A percentile compares a stretch with the other conserved stretches of the same genome.
Conservation (phyloP, 1,140 invertebrate species). For the Asbolus verrucosus region DNA sequence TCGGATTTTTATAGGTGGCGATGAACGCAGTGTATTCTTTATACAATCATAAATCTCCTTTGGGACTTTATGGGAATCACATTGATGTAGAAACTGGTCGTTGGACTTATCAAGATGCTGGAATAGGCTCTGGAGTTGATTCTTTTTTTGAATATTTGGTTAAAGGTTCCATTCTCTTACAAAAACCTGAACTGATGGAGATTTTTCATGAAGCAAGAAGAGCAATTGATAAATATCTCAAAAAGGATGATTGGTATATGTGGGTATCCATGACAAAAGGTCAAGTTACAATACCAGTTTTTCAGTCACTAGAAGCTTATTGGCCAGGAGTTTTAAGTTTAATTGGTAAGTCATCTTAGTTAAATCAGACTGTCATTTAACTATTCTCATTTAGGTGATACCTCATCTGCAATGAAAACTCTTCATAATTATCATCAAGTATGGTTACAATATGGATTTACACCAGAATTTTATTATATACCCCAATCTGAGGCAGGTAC, state of each 20-base stretch:
- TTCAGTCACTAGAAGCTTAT: constrained; percentile 98
- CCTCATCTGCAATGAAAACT: constrained; percentile 91
- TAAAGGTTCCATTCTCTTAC: constrained; percentile 87
- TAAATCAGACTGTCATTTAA: too few relatives aligned
- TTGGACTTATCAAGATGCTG: constrained; percentile 97
- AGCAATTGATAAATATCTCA: constrained; percentile 90
- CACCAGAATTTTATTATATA: constrained; percentile 98
- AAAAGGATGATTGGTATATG: constrained; percentile 94
- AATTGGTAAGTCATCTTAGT: constrained; percentile 75
- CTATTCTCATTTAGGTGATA: constrained; percentile 90
- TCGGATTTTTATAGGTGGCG: constrained; percentile 78
- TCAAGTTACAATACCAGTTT: constrained; percentile 94
- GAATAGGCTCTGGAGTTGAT: constrained; percentile 92
- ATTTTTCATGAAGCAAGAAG: constrained; percentile 89
- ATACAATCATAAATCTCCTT: constrained; percentile 86
- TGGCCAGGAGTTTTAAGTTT: constrained; percentile 97
- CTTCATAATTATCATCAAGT: constrained; percentile 96
- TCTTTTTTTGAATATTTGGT: constrained; percentile 99
- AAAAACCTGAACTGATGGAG: constrained; percentile 88
- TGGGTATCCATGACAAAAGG: constrained; percentile 98
- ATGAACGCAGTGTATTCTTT: constrained; percentile 91
- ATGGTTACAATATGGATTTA: constrained; percentile 96
- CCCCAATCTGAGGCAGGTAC: constrained; percentile 84
- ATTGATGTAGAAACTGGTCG: constrained; percentile 94
- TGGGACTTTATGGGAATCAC: constrained; percentile 96